A percentile compares a stretch with the other conserved stretches of the same genome.
These are phyloP conservation scores for Eonycteris spelaea DNA, from an alignment of 2,113 vertebrate genomes.

Conservation along the genomic window DNA sequence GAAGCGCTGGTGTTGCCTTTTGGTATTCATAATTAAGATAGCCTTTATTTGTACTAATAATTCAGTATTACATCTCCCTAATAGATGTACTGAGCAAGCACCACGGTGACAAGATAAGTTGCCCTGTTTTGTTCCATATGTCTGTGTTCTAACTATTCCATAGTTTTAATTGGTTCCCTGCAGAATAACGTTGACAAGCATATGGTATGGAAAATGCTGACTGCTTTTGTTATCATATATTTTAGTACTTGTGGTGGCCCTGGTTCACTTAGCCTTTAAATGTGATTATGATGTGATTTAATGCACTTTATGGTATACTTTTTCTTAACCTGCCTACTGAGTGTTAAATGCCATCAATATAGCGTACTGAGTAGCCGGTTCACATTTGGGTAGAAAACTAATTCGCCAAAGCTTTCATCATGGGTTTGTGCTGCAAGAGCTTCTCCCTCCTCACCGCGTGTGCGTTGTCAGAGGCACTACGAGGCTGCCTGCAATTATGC, in stretches of 20 bases:
- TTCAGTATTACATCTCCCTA: constrained; percentile 76
- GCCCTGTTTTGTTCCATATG: constrained; percentile 87
- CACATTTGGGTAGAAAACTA: background rate
- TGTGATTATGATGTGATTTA: constrained; percentile 80
- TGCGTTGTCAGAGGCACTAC: background rate
- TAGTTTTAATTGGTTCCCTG: constrained; percentile 94
- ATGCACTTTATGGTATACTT: constrained; percentile 65
- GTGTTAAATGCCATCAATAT: constrained; percentile 55
- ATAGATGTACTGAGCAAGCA: constrained; percentile 87
- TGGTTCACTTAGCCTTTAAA: constrained; percentile 76
- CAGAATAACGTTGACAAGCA: constrained; percentile 88
- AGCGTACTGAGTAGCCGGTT: background rate
- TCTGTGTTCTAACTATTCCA: constrained; percentile 89
- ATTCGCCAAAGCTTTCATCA: constrained; percentile 4
- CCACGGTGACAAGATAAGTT: constrained; percentile 87
- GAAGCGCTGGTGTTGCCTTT: constrained; percentile 65
- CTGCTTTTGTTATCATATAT: constrained; percentile 84
- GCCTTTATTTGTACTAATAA: constrained; percentile 80
- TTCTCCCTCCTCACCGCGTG: background rate
- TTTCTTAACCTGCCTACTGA: constrained; percentile 59
- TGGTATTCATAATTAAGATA: constrained; percentile 79
- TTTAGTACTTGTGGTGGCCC: constrained; percentile 78
- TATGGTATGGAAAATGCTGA: constrained; percentile 90
- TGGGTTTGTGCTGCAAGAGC: background rate
- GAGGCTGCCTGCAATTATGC: background rate